Percentiles rank a stretch among this genome's conserved stretches.
phyloP scores from a whole-genome alignment of 1,140 invertebrate genomes.

The Panagrolaimus sp. region DNA sequence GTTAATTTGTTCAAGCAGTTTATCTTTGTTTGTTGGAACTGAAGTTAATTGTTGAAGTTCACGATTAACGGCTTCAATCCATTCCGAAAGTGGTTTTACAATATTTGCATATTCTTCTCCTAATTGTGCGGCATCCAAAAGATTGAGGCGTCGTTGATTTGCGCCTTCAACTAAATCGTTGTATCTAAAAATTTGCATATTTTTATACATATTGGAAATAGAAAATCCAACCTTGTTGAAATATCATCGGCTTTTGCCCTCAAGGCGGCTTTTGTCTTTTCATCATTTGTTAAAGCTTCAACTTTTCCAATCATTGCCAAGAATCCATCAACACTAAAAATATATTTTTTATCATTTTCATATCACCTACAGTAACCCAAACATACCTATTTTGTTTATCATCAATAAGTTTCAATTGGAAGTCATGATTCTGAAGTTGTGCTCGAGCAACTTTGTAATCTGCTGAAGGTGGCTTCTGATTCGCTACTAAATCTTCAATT shows the following conservation, averaged over 20 bases:
- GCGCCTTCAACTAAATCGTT: slow-evolving; percentile 66
- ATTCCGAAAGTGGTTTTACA: slow-evolving; percentile 77
- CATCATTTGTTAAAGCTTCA: slow-evolving; percentile 73
- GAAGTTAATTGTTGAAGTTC: slow-evolving; percentile 71
- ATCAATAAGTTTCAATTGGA: slow-evolving; percentile 87
- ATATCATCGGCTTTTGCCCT: slow-evolving; percentile 41
- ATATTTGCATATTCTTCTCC: slow-evolving; percentile 66
- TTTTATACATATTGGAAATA: too few relatives aligned
- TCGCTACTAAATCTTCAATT: slow-evolving; percentile 88
- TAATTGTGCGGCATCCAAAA: slow-evolving; percentile 80
- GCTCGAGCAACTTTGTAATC: slow-evolving; percentile 96
- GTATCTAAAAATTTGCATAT: slow-evolving; percentile 22
- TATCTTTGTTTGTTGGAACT: slow-evolving; percentile 38
- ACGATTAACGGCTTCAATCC: slow-evolving; percentile 82
- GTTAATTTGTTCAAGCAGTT: slow-evolving; percentile 32
- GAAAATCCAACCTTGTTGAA: background rate
- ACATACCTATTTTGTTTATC: slow-evolving; percentile 87
- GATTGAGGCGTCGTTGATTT: slow-evolving; percentile 74
- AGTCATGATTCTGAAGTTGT: slow-evolving; percentile 79
- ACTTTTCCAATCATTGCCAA: slow-evolving; percentile 82
- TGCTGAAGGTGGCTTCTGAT: slow-evolving; percentile 89
- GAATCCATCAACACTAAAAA: slow-evolving; percentile 75
- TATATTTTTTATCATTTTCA: too few relatives aligned
- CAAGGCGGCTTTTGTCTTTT: slow-evolving; percentile 23
- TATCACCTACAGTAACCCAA: slow-evolving; percentile 60